These are phyloP conservation scores for Catotricha subobsoleta DNA, from an alignment of 2,888 invertebrate genomes.

Conservation along the genomic window DNA sequence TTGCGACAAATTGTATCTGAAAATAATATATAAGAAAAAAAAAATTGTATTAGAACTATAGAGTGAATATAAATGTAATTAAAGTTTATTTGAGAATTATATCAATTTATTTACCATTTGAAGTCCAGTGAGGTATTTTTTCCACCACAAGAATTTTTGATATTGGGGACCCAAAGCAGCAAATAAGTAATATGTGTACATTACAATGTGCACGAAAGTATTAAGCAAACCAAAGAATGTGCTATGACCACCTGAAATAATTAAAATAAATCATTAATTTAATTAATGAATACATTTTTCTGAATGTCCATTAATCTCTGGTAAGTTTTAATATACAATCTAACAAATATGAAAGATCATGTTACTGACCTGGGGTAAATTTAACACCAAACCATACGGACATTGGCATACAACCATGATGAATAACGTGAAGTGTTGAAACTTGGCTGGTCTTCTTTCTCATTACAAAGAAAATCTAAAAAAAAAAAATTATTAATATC, in stretches of 20 bases:
- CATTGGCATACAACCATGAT: constrained; percentile 95
- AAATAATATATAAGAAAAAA: constrained; percentile 13
- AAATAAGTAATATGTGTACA: constrained; percentile 87
- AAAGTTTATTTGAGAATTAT: too few relatives aligned
- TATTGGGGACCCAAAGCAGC: constrained; percentile 77
- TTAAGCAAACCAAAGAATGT: constrained; percentile 91
- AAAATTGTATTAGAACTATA: too few relatives aligned
- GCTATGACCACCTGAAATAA: constrained; percentile 63
- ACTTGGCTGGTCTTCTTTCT: constrained; percentile 89
- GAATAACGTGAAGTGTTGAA: constrained; percentile 84
- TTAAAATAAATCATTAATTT: neutral
- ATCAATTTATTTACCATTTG: constrained; percentile 61
- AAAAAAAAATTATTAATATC: neutral
- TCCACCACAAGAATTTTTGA: constrained; percentile 88
- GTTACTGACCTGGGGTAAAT: constrained; percentile 65
- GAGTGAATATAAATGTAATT: too few relatives aligned
- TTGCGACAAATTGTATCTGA: constrained; percentile 73
- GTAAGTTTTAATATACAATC: constrained; percentile 6
- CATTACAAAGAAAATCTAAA: constrained; percentile 82
- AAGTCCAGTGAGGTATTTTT: constrained; percentile 77
- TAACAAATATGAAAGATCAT: constrained; percentile 4
- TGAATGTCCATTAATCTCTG: too few relatives aligned
- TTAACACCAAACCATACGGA: constrained; percentile 95
- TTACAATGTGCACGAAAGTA: constrained; percentile 91
- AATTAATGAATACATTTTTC: too few relatives aligned